phyloP scores from a whole-genome alignment of 2,797 vertebrate species.

The Microtus californicus region DNA sequence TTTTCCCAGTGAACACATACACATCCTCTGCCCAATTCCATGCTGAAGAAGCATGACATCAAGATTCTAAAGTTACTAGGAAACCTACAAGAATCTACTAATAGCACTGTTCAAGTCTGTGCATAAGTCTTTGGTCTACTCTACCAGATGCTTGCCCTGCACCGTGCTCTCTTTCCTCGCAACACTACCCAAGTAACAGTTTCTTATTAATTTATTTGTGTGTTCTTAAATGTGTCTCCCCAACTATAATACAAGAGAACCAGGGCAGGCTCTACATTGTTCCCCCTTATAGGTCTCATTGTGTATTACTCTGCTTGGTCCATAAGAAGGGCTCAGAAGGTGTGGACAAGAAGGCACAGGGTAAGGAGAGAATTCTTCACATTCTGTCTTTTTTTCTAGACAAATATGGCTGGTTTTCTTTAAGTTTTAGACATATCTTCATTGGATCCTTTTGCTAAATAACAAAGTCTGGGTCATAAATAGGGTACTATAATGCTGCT shows the following conservation, averaged over 20 bases:
- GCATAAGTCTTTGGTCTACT: background rate
- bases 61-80: background rate
- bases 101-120: background rate
- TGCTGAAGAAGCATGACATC: background rate
- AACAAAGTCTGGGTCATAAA: background rate
- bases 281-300: background rate
- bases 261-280: background rate
- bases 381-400: background rate
- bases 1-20: background rate
- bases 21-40: background rate
- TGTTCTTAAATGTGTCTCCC: background rate
- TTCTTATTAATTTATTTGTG: background rate
- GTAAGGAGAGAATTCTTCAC: background rate
- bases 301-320: too few relatives aligned
- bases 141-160: background rate
- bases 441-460: background rate
- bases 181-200: background rate
- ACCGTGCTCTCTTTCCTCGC: rapidly evolving
- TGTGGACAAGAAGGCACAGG: rapidly evolving
- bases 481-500: background rate
- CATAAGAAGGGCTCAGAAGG: background rate
- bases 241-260: background rate
- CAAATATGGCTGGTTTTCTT: background rate
- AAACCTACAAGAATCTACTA: background rate
- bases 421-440: background rate